Evolutionary conservation across 2,888 invertebrate genomes (phyloP).

Genomic region (Apantesis nais): DNA sequence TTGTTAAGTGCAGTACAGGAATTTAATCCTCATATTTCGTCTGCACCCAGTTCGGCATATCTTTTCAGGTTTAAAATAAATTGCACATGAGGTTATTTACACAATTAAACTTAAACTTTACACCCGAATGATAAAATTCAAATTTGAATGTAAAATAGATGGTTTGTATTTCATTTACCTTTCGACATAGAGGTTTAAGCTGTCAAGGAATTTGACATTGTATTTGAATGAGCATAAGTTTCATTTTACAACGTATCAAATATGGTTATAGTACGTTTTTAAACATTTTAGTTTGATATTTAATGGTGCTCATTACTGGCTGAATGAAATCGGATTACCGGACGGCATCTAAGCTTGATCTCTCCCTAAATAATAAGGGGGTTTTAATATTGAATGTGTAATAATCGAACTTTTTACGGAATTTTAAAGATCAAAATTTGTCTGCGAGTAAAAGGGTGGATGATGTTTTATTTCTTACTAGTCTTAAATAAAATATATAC

Average conservation of each 20-base stretch:
- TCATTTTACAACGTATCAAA: constrained; percentile 19
- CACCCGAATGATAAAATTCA: constrained; percentile 47
- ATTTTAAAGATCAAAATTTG: constrained; percentile 34
- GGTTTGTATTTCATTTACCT: constrained; percentile 30
- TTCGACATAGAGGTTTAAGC: constrained; percentile 24
- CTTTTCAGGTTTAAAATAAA: constrained; percentile 78
- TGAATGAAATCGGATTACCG: constrained; percentile 78
- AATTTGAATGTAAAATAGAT: constrained; percentile 48
- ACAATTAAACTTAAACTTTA: constrained; percentile 61
- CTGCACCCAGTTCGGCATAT: constrained; percentile 79
- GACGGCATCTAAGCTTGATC: constrained; percentile 70
- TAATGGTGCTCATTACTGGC: constrained; percentile 79
- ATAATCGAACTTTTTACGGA: constrained; percentile 46
- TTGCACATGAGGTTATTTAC: constrained; percentile 53
- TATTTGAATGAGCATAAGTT: constrained; percentile 19
- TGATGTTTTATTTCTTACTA: not conserved
- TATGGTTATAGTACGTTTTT: constrained; percentile 44
- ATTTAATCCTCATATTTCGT: constrained; percentile 86
- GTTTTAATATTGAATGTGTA: constrained; percentile 65
- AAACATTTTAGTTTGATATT: constrained; percentile 52
- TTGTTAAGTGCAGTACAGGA: constrained; percentile 84
- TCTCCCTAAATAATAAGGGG: constrained; percentile 66
- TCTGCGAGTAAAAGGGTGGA: constrained; percentile 30
- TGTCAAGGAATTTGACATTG: constrained; percentile 10
- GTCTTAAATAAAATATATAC: not conserved